A percentile compares a stretch with the other conserved stretches of the same genome.
Evolutionary conservation across 2,113 vertebrate species (phyloP).

Genomic region (Odocoileus virginianus): DNA sequence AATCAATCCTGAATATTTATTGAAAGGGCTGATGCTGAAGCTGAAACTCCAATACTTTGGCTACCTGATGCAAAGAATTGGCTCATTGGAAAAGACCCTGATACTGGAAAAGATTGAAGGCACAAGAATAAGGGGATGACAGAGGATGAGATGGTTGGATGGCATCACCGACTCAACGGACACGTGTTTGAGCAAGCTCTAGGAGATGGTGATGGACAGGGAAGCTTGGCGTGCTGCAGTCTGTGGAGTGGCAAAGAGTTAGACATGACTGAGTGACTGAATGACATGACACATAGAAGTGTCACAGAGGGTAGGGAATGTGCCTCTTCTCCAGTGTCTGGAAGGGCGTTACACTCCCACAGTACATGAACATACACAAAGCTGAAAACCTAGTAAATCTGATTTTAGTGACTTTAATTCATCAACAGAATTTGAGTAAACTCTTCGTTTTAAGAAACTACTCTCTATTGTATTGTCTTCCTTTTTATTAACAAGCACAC

Average conservation of each 20-base stretch:
- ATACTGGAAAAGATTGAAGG: background rate
- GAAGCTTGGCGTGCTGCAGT: background rate
- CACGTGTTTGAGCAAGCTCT: background rate
- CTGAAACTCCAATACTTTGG: background rate
- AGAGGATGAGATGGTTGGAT: background rate
- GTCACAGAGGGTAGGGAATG: background rate
- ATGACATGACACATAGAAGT: background rate
- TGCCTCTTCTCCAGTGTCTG: background rate
- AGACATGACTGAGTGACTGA: background rate
- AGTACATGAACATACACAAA: accelerated
- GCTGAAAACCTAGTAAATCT: background rate
- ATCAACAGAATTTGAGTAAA: background rate
- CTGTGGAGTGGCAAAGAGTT: background rate
- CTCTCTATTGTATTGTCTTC: background rate
- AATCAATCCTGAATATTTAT: background rate
- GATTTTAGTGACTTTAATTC: background rate
- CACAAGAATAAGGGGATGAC: background rate
- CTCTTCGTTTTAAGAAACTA: background rate
- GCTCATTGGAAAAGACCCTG: background rate
- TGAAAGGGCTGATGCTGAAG: background rate
- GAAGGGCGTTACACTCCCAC: too few species aligned
- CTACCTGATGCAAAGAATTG: background rate
- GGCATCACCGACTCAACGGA: background rate
- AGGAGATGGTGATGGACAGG: background rate
- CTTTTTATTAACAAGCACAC: background rate